phyloP scores from a whole-genome alignment of 2,113 vertebrate genomes.

The Antechinus flavipes region DNA sequence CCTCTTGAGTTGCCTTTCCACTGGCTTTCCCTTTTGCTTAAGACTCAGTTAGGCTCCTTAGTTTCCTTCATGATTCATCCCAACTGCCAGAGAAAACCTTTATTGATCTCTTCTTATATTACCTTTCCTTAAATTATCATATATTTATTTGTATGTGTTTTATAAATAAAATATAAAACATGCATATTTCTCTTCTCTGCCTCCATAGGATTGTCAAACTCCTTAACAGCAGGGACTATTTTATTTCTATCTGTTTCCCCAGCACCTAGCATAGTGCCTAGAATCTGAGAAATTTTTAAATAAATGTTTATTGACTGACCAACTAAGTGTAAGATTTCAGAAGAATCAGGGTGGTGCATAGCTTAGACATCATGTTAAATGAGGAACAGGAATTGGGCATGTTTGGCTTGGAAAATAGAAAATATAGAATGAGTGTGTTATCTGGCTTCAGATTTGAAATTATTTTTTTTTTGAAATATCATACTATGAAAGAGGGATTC shows the following conservation, averaged over 20 bases:
- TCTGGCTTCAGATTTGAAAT: too few relatives aligned
- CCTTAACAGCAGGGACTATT: not conserved
- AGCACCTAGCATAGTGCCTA: not conserved
- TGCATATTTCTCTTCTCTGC: not conserved
- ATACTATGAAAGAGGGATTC: too few relatives aligned
- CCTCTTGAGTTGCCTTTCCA: not conserved
- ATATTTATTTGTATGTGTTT: not conserved
- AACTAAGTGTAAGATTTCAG: too few relatives aligned
- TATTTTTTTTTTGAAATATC: too few relatives aligned
- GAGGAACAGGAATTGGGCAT: too few relatives aligned
- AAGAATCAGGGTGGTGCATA: too few relatives aligned
- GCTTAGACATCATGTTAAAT: too few relatives aligned
- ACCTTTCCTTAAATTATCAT: not conserved
- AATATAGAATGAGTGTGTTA: too few relatives aligned
- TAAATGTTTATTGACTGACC: too few relatives aligned
- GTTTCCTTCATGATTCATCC: not conserved
- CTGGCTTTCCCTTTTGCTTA: not conserved
- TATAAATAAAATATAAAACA: not conserved
- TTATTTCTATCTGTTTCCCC: not conserved
- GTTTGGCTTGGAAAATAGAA: too few relatives aligned
- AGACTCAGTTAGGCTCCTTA: not conserved
- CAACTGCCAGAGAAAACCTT: not conserved
- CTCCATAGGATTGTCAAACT: not conserved
- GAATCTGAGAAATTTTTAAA: too few relatives aligned
- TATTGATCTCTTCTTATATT: not conserved